Evolutionary conservation across 1,140 invertebrate species (phyloP).

Genomic region (Cotesia typhae): DNA sequence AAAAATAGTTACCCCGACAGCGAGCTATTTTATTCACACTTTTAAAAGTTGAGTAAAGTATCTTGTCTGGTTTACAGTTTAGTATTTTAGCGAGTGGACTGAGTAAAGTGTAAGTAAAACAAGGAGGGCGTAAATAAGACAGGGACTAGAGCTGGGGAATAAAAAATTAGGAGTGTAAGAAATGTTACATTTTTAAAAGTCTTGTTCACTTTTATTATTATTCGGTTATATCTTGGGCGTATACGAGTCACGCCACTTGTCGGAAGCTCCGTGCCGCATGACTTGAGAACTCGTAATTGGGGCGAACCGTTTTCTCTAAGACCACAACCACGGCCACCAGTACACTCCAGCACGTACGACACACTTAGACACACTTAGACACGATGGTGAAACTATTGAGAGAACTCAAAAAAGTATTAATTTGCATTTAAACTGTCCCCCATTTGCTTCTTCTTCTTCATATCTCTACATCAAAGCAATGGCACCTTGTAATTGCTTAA

Average conservation of each 20-base stretch:
- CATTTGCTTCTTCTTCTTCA: no score
- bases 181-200: constrained; percentile 4
- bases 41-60: no score
- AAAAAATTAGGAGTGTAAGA: constrained; percentile 2
- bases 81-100: no score
- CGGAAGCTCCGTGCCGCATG: constrained; percentile 31
- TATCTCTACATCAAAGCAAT: no score
- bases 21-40: no score
- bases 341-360: constrained; percentile 32
- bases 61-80: no score
- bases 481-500: no score
- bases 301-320: constrained; percentile 33
- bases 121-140: no score
- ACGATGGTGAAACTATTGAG: constrained; percentile 24
- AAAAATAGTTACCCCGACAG: no score
- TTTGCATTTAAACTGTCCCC: constrained; percentile 18
- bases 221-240: constrained; percentile 30
- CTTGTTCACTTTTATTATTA: constrained; percentile 16
- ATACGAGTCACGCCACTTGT: constrained; percentile 32
- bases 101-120: no score
- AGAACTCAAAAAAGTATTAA: constrained; percentile 20
- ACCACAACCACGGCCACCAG: neutral
- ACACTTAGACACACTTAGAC: constrained; percentile 34
- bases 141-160: neutral
- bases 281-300: constrained; percentile 35